Percentiles rank a stretch among this genome's conserved stretches.
Conservation (phyloP, 2,797 vertebrate genomes). For the Sarcoramphus papa region DNA sequence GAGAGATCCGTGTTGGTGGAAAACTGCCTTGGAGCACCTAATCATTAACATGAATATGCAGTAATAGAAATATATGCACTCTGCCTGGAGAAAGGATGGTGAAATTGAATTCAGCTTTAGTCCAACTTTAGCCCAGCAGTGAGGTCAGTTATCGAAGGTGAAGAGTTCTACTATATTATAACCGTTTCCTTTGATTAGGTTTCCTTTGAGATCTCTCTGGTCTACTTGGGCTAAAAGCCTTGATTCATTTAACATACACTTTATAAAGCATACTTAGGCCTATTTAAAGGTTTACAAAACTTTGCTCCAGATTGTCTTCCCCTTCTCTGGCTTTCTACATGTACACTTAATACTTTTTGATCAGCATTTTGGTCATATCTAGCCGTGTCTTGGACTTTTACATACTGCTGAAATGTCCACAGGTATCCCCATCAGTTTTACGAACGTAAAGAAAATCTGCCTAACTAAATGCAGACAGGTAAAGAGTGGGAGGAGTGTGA, state of each 20-base stretch:
- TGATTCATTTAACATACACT: background rate
- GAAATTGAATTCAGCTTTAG: background rate
- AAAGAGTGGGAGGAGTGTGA: background rate
- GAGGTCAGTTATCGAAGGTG: background rate
- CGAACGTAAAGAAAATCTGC: background rate
- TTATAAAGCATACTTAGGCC: background rate
- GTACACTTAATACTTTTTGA: background rate
- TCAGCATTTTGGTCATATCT: background rate
- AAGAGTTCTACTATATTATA: background rate
- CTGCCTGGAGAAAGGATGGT: background rate
- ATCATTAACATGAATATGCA: accelerated
- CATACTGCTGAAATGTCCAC: background rate
- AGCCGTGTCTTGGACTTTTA: background rate
- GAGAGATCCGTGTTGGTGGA: accelerated
- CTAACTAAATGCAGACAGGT: background rate
- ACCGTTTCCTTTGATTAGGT: background rate
- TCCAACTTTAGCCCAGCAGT: background rate
- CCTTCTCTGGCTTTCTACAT: background rate
- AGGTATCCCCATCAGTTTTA: background rate
- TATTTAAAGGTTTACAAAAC: background rate
- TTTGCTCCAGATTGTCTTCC: background rate
- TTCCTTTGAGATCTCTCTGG: background rate
- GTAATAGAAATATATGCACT: background rate
- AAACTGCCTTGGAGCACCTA: background rate
- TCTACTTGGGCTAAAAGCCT: background rate